Evolutionary conservation across 2,888 invertebrate species (phyloP), one percentile per base, ranked within the genome.

Genomic region (Euproctis similis): DNA sequence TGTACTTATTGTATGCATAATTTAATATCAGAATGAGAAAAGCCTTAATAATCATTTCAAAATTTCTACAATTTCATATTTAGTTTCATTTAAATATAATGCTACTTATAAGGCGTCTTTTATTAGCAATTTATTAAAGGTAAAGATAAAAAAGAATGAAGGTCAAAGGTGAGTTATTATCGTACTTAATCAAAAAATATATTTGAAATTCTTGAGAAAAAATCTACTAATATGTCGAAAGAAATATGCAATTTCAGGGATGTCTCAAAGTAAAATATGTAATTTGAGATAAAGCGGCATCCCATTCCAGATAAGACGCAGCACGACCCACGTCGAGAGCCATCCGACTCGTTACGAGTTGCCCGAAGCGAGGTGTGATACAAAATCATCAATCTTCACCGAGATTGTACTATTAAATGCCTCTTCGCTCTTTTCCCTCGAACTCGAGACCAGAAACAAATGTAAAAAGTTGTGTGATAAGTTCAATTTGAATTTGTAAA

Each of bases 401-500:
- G 74, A 81, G 82, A 82, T 82, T 81, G 80, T 82, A 81, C 82
- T 82, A 82, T 84, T 84, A 84, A 82, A 84, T 77, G 82, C 80
- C 76, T 81, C 80, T 74, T 76, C 80, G 78, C 74, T 82, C 80
- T 70, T 73, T 80, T 77, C 75, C 75, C 64, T 73, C 77, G 75
- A 75, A 81, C 76, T 78, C 70, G 61, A 77, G 75, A 78, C 80
- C 81, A 84, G 82, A 84, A 84, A 84, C 84, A 84, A 84, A 84
- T 84, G 84, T 84, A 84, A 84, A 84, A 84, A 84, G 82, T 84
- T 84, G 80, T 81, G 84, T 82, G 84, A 84, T 84, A 84, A 84
- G 82, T 84, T 81, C 84, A 82, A 84, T 84, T 84, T 82, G 84
- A 84, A 84, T 84, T 84, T 84, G 84, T 82, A 84, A 84, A 84